A percentile compares a stretch with the other conserved stretches of the same genome.
phyloP scores from a whole-genome alignment of 2,888 invertebrate species.

The Hoplodrina blanda region DNA sequence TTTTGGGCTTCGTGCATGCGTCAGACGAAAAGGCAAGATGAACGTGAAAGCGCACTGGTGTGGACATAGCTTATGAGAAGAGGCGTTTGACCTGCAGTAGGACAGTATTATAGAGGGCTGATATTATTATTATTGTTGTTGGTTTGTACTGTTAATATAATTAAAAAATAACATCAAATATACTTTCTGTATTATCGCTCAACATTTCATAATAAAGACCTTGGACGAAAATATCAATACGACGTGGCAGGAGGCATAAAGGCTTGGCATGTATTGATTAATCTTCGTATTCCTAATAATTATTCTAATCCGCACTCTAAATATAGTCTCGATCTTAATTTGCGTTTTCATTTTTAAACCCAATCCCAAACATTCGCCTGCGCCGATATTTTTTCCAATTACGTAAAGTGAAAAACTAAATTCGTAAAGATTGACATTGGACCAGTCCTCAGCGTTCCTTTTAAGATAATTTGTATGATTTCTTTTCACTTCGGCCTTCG shows the following conservation, averaged over 20 bases:
- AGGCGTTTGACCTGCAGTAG: not conserved
- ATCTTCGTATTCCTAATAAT: slow-evolving; percentile 15
- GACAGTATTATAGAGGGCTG: not conserved
- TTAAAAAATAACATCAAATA: not conserved
- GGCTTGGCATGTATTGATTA: slow-evolving; percentile 26
- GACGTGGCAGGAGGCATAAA: slow-evolving; percentile 15
- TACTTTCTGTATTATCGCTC: not conserved
- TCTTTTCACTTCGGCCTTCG: slow-evolving; percentile 65
- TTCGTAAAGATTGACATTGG: slow-evolving; percentile 70
- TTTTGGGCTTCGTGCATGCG: too few species aligned
- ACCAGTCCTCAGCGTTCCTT: slow-evolving; percentile 67
- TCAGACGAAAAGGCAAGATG: too few species aligned
- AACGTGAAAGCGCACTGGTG: too few species aligned
- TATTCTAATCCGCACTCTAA: slow-evolving; percentile 6
- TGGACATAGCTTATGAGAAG: too few species aligned
- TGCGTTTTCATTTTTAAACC: slow-evolving; percentile 52
- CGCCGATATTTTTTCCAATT: slow-evolving; percentile 55
- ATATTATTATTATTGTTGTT: too few species aligned
- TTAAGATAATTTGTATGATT: slow-evolving; percentile 78
- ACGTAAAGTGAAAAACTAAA: slow-evolving; percentile 64
- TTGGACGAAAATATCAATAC: slow-evolving; percentile 6
- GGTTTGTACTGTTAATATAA: too few species aligned
- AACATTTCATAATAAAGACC: slow-evolving; percentile 15
- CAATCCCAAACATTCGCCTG: slow-evolving; percentile 43
- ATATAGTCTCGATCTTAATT: slow-evolving; percentile 32